Evolutionary conservation across 2,797 vertebrate species (phyloP).

Genomic region (Natrix natrix): DNA sequence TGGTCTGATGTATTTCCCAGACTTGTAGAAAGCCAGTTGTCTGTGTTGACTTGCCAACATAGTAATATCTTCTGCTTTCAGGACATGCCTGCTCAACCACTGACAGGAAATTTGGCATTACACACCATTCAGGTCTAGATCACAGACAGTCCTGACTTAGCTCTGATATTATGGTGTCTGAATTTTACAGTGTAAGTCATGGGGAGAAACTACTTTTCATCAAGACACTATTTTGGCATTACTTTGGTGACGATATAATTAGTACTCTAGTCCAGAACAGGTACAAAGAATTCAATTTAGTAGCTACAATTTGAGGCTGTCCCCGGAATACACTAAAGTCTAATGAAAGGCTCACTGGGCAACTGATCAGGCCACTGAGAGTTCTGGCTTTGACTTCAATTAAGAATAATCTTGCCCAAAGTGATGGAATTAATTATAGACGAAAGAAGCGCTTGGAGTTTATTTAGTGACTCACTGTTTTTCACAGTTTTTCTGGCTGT

Average conservation of each 20-base stretch:
- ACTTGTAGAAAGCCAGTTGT: neutral
- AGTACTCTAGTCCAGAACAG: neutral
- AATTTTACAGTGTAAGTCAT: neutral
- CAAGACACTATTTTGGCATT: neutral
- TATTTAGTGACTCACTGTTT: neutral
- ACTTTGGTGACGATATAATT: neutral
- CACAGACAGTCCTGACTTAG: neutral
- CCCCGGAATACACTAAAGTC: neutral
- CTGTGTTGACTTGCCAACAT: neutral
- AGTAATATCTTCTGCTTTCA: neutral
- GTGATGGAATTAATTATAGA: neutral
- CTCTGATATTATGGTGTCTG: neutral
- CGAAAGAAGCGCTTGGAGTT: neutral
- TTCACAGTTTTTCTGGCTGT: neutral
- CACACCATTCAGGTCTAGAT: neutral
- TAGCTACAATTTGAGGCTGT: neutral
- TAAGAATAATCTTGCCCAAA: neutral
- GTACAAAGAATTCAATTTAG: neutral
- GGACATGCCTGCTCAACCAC: neutral
- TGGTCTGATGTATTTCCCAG: neutral
- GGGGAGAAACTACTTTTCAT: neutral
- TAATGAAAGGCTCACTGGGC: conserved; percentile 2
- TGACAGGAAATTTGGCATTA: neutral
- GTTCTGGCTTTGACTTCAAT: conserved; percentile 7
- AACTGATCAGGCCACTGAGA: conserved; percentile 4